Evolutionary conservation across 1,140 invertebrate species (phyloP).

Genomic region (Polypedilum vanderplanki): DNA sequence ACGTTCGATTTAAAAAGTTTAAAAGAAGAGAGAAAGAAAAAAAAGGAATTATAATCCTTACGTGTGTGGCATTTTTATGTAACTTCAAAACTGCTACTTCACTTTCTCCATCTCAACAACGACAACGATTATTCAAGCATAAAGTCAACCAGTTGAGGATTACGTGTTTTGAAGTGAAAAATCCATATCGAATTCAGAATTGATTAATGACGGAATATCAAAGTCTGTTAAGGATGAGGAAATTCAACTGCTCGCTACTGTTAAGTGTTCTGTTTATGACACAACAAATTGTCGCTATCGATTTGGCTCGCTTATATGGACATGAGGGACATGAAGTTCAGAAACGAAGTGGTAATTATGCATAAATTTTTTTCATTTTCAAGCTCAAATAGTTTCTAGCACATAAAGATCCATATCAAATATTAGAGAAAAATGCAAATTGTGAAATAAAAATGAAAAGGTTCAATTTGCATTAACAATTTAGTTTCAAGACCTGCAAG

Average conservation of each 20-base stretch:
- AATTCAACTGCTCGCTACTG: conserved; percentile 22
- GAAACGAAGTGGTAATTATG: conserved; percentile 41
- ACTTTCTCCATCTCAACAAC: no score
- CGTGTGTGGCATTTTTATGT: no score
- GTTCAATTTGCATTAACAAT: no score
- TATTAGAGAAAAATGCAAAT: not conserved
- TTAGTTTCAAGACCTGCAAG: not conserved
- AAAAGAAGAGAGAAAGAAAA: no score
- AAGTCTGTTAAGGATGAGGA: not conserved
- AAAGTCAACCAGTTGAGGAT: no score
- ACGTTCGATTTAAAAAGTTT: no score
- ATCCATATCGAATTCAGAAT: no score
- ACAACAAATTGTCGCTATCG: conserved; percentile 36
- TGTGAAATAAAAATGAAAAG: not conserved
- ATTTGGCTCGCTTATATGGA: conserved; percentile 43
- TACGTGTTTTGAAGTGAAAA: no score
- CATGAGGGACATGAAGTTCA: conserved; percentile 38
- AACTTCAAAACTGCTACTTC: no score
- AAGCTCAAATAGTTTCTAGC: not conserved
- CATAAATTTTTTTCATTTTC: not conserved
- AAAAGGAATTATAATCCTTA: no score
- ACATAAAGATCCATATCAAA: not conserved
- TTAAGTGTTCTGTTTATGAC: conserved; percentile 33
- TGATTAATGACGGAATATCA: no score
- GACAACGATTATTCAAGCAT: no score